These are phyloP conservation scores for Eptatretus atami DNA, from an alignment of 2,797 vertebrate species.

Conservation along the genomic window DNA sequence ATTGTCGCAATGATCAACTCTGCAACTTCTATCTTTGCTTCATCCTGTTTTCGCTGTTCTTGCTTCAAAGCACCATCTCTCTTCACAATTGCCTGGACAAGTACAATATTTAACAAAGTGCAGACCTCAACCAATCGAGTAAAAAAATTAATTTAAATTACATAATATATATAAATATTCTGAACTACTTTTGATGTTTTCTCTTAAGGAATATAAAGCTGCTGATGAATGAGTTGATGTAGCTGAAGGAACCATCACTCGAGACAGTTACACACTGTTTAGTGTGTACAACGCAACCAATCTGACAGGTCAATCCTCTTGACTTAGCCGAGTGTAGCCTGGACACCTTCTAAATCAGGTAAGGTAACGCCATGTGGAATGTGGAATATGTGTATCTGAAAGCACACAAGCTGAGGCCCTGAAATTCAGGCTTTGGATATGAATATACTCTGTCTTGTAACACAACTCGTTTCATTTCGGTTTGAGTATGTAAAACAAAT, in stretches of 20 bases:
- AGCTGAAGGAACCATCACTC: constrained; percentile 23
- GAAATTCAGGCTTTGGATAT: too few species aligned
- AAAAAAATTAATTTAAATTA: neutral
- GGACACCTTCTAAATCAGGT: too few species aligned
- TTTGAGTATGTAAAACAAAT: too few species aligned
- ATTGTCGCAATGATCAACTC: constrained; percentile 43
- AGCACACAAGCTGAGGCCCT: too few species aligned
- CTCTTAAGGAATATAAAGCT: constrained; percentile 30
- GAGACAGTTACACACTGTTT: constrained; percentile 17
- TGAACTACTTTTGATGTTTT: constrained; percentile 6
- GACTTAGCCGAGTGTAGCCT: too few species aligned
- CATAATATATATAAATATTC: neutral
- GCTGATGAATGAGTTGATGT: constrained; percentile 31
- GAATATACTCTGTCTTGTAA: too few species aligned
- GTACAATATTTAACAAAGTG: constrained; percentile 14
- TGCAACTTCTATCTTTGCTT: constrained; percentile 42
- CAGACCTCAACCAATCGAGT: too few species aligned
- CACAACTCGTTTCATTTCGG: too few species aligned
- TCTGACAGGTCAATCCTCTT: too few species aligned
- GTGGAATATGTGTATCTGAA: too few species aligned
- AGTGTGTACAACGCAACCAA: too few species aligned
- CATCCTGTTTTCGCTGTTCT: constrained; percentile 43
- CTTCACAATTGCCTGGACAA: constrained; percentile 21
- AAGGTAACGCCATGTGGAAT: too few species aligned
- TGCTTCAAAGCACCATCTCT: constrained; percentile 42